Conservation (phyloP, 2,113 vertebrate genomes). For the Anhinga anhinga region DNA sequence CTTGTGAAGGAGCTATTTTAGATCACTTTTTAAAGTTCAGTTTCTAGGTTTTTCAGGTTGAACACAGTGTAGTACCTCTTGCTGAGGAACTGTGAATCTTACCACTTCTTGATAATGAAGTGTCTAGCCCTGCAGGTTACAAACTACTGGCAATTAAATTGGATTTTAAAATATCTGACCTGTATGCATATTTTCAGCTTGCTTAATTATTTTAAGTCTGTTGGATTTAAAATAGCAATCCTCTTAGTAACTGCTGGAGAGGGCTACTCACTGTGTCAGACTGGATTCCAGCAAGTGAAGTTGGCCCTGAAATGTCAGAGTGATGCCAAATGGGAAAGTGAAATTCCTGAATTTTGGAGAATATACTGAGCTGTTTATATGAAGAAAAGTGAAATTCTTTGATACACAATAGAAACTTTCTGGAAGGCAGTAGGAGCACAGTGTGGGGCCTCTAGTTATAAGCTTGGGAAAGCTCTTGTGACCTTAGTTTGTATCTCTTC, state of each 20-base stretch:
- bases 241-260: background rate
- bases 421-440: background rate
- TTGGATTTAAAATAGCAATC: background rate
- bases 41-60: background rate
- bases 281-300: background rate
- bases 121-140: background rate
- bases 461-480: background rate
- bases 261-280: background rate
- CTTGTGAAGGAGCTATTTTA: background rate
- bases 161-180: background rate
- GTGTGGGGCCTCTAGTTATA: background rate
- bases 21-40: background rate
- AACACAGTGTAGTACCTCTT: background rate
- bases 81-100: background rate
- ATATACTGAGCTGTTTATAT: background rate
- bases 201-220: background rate
- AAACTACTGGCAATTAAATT: background rate
- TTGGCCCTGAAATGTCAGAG: background rate
- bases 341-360: background rate
- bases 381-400: background rate
- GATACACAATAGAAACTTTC: background rate
- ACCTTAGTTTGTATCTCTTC: background rate
- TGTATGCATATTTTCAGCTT: background rate
- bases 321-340: background rate
- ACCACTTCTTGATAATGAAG: background rate